Evolutionary conservation across 2,113 vertebrate genomes (phyloP).

Genomic region (Lagopus muta): DNA sequence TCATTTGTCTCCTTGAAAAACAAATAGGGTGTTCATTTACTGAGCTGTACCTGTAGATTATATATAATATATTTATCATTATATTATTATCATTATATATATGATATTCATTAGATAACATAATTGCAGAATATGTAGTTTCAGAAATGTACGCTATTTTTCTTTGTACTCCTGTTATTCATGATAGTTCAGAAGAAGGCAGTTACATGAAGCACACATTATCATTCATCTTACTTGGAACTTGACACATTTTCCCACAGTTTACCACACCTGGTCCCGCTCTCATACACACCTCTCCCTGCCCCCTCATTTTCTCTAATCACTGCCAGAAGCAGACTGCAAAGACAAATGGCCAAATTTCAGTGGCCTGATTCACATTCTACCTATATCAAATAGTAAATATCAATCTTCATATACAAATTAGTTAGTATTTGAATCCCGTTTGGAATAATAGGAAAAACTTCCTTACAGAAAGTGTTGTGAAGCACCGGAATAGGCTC

Average conservation of each 20-base stretch:
- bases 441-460: background rate
- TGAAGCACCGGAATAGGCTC: too few relatives aligned
- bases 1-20: conserved; percentile 81
- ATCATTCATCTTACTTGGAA: background rate
- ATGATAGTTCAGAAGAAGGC: background rate
- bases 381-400: background rate
- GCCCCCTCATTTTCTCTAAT: accelerated
- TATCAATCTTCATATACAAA: background rate
- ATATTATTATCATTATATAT: too few relatives aligned
- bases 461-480: too few relatives aligned
- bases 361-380: background rate
- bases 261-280: background rate
- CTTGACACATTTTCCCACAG: background rate
- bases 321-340: background rate
- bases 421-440: background rate
- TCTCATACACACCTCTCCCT: accelerated
- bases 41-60: background rate
- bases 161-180: background rate
- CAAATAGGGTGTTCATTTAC: background rate
- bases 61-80: too few relatives aligned
- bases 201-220: background rate
- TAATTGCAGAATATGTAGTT: background rate
- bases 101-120: background rate
- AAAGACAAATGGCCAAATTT: background rate
- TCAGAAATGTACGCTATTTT: background rate